Conservation (phyloP, 1,140 invertebrate genomes). For the Phymorhynchus buccinoides region DNA sequence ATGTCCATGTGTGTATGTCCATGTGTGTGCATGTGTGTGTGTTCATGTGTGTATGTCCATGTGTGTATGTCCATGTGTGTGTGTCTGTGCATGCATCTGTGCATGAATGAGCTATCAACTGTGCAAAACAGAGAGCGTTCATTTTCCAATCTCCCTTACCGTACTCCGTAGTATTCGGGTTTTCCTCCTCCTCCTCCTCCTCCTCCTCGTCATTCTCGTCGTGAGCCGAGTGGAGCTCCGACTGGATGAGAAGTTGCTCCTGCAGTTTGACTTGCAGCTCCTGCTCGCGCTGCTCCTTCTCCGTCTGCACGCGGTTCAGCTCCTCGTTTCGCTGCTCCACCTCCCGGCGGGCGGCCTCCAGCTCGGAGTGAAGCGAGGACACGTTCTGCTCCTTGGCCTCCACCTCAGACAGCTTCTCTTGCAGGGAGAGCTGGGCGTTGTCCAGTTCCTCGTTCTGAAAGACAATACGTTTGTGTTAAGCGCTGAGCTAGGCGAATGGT, state of each 20-base stretch:
- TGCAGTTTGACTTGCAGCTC: conserved; percentile 78
- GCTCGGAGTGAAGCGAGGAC: conserved; percentile 77
- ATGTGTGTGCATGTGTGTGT: no score
- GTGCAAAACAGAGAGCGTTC: no score
- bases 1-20: no score
- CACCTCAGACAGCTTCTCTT: conserved; percentile 55
- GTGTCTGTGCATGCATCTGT: no score
- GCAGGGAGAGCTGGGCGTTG: conserved; percentile 52
- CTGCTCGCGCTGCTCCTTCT: conserved; percentile 75
- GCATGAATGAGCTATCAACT: no score
- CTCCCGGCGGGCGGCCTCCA: conserved; percentile 67
- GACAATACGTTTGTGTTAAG: no score
- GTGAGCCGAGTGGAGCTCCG: conserved; percentile 47
- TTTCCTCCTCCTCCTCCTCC: conserved; percentile 54
- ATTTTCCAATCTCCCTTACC: conserved; percentile 42
- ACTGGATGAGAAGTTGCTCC: conserved; percentile 60
- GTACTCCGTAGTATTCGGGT: conserved; percentile 53
- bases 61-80: no score
- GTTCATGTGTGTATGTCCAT: no score
- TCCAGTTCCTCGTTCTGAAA: conserved; percentile 56
- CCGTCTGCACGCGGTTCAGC: conserved; percentile 37
- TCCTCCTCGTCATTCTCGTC: conserved; percentile 59
- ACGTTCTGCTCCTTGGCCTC: conserved; percentile 76
- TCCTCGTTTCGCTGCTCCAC: conserved; percentile 56
- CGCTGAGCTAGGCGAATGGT: no score